A percentile compares a stretch with the other conserved stretches of the same genome.
These are phyloP conservation scores for Hiodon alosoides DNA, from an alignment of 2,113 vertebrate species.

Conservation along the genomic window DNA sequence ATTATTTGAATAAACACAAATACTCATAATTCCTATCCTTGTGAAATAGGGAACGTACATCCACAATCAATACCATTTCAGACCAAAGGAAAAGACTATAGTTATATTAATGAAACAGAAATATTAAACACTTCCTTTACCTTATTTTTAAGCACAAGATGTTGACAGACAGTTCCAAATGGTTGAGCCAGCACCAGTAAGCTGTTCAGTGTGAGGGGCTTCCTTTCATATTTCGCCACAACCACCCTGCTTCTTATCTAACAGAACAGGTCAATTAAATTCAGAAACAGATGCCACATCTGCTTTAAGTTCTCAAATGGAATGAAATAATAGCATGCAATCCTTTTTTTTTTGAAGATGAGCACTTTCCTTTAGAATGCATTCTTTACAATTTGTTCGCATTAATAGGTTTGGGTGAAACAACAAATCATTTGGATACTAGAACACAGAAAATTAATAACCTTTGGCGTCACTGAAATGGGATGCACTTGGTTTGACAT, in stretches of 20 bases:
- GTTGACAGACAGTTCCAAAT: slow-evolving; percentile 56
- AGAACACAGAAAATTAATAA: background rate
- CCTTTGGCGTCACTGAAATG: slow-evolving; percentile 19
- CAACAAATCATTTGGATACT: background rate
- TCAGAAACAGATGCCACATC: background rate
- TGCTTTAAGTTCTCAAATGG: background rate
- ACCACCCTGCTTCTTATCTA: slow-evolving; percentile 61
- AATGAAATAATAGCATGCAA: background rate
- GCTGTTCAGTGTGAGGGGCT: slow-evolving; percentile 50
- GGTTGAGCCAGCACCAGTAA: slow-evolving; percentile 54
- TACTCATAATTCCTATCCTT: too few species aligned
- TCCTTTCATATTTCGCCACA: slow-evolving; percentile 60
- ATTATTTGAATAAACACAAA: too few species aligned
- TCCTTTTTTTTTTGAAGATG: background rate
- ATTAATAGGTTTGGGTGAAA: background rate
- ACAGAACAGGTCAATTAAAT: background rate
- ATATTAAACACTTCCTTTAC: slow-evolving; percentile 28
- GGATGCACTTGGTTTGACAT: slow-evolving; percentile 4
- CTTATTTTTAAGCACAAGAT: slow-evolving; percentile 65
- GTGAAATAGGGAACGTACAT: too few species aligned
- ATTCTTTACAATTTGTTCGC: too few species aligned
- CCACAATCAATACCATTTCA: too few species aligned
- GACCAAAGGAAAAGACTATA: too few species aligned
- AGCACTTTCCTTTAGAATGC: too few species aligned
- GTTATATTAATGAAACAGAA: too few species aligned